Evolutionary conservation across 2,888 invertebrate species (phyloP).

Genomic region (Labia minor): DNA sequence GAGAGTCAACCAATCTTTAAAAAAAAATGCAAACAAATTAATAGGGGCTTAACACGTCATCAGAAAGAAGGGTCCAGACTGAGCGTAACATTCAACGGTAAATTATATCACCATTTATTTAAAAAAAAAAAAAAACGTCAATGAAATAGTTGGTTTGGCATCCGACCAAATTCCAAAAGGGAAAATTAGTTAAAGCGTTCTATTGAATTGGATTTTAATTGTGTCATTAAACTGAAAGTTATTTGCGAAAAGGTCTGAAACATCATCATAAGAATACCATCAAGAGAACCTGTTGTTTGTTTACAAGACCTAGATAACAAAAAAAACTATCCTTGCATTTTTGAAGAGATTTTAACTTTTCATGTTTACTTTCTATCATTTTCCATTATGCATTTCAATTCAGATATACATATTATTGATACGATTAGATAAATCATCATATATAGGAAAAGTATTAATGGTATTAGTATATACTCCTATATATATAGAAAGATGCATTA

Average conservation of each 20-base stretch:
- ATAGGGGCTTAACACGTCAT: background rate
- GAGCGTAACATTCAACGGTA: background rate
- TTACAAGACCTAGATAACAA: background rate
- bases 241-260: background rate
- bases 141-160: background rate
- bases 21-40: slow-evolving; percentile 6
- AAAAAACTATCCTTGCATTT: too few species aligned
- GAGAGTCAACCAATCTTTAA: background rate
- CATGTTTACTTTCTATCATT: too few species aligned
- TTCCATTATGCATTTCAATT: too few species aligned
- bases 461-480: too few species aligned
- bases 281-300: background rate
- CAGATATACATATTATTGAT: too few species aligned
- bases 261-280: background rate
- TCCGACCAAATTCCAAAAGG: background rate
- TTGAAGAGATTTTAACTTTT: too few species aligned
- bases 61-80: background rate
- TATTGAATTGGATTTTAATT: background rate
- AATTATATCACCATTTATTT: too few species aligned
- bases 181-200: background rate
- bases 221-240: background rate
- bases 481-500: too few species aligned
- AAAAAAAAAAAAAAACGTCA: too few species aligned
- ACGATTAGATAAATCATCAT: too few species aligned
- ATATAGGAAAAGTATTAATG: too few species aligned